Conservation (phyloP, 2,888 invertebrate species). For the Ptychoptera contaminata region DNA sequence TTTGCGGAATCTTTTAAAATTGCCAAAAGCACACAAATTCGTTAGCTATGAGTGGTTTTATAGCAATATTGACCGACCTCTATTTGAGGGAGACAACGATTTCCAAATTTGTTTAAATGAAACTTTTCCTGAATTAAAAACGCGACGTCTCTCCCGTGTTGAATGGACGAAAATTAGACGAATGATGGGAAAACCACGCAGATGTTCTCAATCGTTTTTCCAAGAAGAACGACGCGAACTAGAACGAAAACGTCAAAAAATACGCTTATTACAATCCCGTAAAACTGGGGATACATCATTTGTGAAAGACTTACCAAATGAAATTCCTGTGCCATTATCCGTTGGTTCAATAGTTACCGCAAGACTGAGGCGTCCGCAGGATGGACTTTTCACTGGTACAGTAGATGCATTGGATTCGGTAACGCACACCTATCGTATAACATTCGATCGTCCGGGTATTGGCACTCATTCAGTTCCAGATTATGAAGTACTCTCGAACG, state of each 20-base stretch:
- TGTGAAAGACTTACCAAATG: slow-evolving; percentile 79
- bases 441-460: slow-evolving; percentile 80
- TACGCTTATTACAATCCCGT: slow-evolving; percentile 82
- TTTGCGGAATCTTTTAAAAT: slow-evolving; percentile 78
- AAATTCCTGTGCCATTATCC: slow-evolving; percentile 87
- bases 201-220: slow-evolving; percentile 91
- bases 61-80: slow-evolving; percentile 88
- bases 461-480: slow-evolving; percentile 94
- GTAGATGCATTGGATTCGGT: slow-evolving; percentile 93
- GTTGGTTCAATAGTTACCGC: slow-evolving; percentile 91
- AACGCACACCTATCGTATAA: slow-evolving; percentile 85
- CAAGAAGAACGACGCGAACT: slow-evolving; percentile 85
- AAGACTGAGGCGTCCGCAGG: slow-evolving; percentile 78
- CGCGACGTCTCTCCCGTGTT: slow-evolving; percentile 64
- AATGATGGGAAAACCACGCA: slow-evolving; percentile 92
- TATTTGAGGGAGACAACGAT: slow-evolving; percentile 94
- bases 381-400: slow-evolving; percentile 85
- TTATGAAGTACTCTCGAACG: slow-evolving; percentile 89
- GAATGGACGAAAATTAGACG: slow-evolving; percentile 93
- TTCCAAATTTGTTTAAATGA: slow-evolving; percentile 87
- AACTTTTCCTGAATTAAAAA: slow-evolving; percentile 82
- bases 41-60: slow-evolving; percentile 99
- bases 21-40: slow-evolving; percentile 98
- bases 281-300: slow-evolving; percentile 65
- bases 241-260: slow-evolving; percentile 78